phyloP scores from a whole-genome alignment of 2,113 vertebrate species.

The Rhinichthys klamathensis region DNA sequence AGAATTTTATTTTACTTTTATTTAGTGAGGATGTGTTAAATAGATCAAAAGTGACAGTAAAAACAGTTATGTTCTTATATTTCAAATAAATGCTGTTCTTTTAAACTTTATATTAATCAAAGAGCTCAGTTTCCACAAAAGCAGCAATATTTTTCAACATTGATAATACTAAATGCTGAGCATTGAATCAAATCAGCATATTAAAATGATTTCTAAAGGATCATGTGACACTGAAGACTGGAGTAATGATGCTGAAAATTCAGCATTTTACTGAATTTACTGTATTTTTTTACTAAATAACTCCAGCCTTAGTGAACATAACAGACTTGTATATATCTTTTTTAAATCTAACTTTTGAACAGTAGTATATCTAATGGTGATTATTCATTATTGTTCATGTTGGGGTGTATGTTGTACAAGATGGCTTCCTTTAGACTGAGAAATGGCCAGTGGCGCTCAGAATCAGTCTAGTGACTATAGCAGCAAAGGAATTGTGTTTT shows the following conservation, averaged over 20 bases:
- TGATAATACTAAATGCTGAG: neutral
- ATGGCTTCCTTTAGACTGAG: neutral
- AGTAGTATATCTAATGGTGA: neutral
- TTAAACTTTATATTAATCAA: neutral
- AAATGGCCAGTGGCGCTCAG: slow-evolving; percentile 11
- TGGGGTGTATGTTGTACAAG: neutral
- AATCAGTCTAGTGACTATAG: neutral
- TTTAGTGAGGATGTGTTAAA: neutral
- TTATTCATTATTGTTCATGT: neutral
- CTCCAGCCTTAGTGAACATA: neutral
- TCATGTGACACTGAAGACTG: neutral
- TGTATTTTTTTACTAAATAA: neutral
- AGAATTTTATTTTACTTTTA: neutral
- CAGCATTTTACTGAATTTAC: too few relatives aligned
- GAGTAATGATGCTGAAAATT: neutral
- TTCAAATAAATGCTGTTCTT: neutral
- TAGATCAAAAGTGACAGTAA: neutral
- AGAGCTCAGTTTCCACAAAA: neutral
- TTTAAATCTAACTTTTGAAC: neutral
- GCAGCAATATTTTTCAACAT: neutral
- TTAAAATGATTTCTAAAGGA: neutral
- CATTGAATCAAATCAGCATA: neutral
- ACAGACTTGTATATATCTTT: too few relatives aligned
- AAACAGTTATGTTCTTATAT: neutral
- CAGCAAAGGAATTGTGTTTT: slow-evolving; percentile 38